Evolutionary conservation across 2,888 invertebrate species (phyloP), one percentile per base, ranked within the genome.

Genomic region (Ligdia adustata): DNA sequence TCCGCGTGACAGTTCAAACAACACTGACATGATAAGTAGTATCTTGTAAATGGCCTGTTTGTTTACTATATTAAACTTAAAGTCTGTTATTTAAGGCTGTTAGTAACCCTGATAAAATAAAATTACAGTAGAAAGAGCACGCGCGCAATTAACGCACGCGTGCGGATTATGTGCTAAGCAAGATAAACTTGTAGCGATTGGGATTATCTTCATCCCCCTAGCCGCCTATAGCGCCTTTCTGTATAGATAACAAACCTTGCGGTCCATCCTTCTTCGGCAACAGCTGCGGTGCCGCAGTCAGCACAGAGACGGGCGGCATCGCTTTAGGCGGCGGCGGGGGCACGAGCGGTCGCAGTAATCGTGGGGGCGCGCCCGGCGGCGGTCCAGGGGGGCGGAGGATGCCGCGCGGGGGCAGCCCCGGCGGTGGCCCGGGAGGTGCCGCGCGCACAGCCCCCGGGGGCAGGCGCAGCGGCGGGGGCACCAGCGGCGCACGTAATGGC

Each of bases 221-320:
- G n/a, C n/a, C n/a, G n/a, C n/a, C n/a, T n/a, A n/a, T n/a, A n/a
- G n/a, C n/a, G n/a, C n/a, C n/a, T n/a, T n/a, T n/a, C n/a, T n/a
- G n/a, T n/a, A n/a, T n/a, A n/a, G n/a, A n/a, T n/a, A 20, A 54
- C 57, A 46, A 15, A 86, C 87, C 87, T 69, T 87, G 93, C 29
- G 91, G 91, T 1, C 92, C 92, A 50, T 93, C 94, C 63, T 93
- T 93, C 52, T 95, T 92, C 57, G 93, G 93, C 66, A 96, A 95
- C 16, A 96, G 91, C 70, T 96, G 96, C 7, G 96, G 96, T 0
- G 95, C 96, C 0, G 96, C 96, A 5, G 94, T 93, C 12, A 97
- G 86, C 15, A 96, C 96, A 60, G 96, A 95, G 1, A 94, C 93
- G 0, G 83, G 90, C 5, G 80, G 73, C 52, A 68, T 52, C 5